phyloP scores from a whole-genome alignment of 2,797 vertebrate species.

The Gobionotothen gibberifrons region DNA sequence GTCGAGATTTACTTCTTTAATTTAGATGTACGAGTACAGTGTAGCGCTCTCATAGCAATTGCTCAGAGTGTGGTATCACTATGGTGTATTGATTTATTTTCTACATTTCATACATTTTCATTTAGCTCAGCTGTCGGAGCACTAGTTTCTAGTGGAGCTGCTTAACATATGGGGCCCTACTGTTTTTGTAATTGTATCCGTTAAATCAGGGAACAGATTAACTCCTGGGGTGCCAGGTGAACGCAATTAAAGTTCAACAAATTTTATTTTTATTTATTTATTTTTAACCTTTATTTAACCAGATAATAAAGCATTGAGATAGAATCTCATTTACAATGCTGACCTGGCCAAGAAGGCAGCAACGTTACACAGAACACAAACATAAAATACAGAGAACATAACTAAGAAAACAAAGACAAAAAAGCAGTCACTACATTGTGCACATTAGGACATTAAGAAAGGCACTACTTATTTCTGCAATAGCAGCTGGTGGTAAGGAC shows the following conservation, averaged over 20 bases:
- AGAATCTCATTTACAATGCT: no score
- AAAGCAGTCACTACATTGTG: no score
- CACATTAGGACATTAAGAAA: no score
- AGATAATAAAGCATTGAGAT: no score
- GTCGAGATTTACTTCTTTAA: conserved; percentile 22
- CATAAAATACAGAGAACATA: no score
- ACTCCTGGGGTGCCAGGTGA: conserved; percentile 50
- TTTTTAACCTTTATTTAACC: no score
- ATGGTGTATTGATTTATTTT: conserved; percentile 39
- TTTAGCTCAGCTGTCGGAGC: conserved; percentile 53
- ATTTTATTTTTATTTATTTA: no score
- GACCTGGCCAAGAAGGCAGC: no score
- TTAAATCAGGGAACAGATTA: conserved; percentile 52
- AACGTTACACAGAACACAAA: no score
- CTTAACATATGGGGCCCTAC: conserved; percentile 44
- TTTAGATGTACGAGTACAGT: conserved; percentile 7
- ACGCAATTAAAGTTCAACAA: conserved; percentile 36
- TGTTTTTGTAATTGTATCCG: conserved; percentile 55
- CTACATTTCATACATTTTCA: conserved; percentile 47
- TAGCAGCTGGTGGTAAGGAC: no score
- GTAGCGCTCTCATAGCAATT: neutral
- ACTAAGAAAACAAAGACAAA: no score
- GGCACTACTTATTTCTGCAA: no score
- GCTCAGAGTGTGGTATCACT: neutral
- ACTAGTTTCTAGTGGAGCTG: conserved; percentile 7